Evolutionary conservation across 1,140 invertebrate species (phyloP).

Genomic region (Tetramorium simillimum): DNA sequence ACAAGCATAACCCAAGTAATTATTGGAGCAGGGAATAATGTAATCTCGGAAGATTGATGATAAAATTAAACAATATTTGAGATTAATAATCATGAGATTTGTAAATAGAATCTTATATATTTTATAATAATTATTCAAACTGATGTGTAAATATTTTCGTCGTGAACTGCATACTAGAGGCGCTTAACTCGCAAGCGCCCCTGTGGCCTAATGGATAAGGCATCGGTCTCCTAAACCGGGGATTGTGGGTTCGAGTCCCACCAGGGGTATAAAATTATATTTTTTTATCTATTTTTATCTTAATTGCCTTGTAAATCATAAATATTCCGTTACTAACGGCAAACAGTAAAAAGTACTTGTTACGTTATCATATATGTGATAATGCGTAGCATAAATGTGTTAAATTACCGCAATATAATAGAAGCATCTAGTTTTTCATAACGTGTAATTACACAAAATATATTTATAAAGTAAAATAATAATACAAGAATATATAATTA

Average conservation of each 20-base stretch:
- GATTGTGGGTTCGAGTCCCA: conserved; percentile 84
- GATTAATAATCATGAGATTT: conserved; percentile 1
- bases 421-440: not conserved
- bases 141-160: not conserved
- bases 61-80: not conserved
- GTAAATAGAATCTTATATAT: not conserved
- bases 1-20: not conserved
- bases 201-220: conserved; percentile 84
- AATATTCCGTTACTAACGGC: not conserved
- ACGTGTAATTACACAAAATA: not conserved
- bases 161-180: not conserved
- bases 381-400: not conserved
- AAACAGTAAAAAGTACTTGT: not conserved
- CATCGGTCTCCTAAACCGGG: conserved; percentile 84
- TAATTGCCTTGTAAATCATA: not conserved
- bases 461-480: not conserved
- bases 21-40: not conserved
- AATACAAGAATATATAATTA: not conserved
- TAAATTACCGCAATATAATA: not conserved
- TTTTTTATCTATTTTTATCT: conserved; percentile 51
- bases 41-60: not conserved
- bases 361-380: not conserved
- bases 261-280: conserved; percentile 78
- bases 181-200: conserved; percentile 64
- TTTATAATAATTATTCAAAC: not conserved